Evolutionary conservation across 2,888 invertebrate genomes (phyloP).

Genomic region (Gasteruption jaculator): DNA sequence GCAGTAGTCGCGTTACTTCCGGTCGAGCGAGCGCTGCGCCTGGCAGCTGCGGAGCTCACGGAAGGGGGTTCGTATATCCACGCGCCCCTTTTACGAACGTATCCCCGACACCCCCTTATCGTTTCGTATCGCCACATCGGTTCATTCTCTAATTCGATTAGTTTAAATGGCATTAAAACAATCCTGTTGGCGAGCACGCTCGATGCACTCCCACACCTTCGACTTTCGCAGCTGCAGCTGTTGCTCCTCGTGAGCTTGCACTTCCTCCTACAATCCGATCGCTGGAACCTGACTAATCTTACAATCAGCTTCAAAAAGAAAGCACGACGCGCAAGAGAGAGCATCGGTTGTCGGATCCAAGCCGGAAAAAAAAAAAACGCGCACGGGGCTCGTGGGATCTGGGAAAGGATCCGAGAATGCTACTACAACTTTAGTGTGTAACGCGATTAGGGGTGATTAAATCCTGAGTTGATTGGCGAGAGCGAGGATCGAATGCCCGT

Average conservation of each 20-base stretch:
- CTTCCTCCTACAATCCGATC: too few relatives aligned
- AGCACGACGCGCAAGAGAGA: too few relatives aligned
- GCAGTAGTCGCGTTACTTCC: constrained; percentile 52
- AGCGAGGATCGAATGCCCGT: too few relatives aligned
- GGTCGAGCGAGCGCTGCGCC: constrained; percentile 49
- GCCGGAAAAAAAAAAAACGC: too few relatives aligned
- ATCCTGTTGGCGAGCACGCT: constrained; percentile 54
- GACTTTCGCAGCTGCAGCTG: constrained; percentile 19
- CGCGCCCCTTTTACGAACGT: constrained; percentile 42
- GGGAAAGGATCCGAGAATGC: too few relatives aligned
- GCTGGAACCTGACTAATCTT: too few relatives aligned
- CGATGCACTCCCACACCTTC: constrained; percentile 19
- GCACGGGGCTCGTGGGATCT: too few relatives aligned
- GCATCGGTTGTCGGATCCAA: too few relatives aligned
- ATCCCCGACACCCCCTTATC: constrained; percentile 33
- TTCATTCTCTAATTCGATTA: constrained; percentile 57
- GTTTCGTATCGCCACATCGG: constrained; percentile 45
- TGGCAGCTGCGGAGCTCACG: constrained; percentile 51
- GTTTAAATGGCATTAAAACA: constrained; percentile 61
- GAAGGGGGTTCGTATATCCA: constrained; percentile 38
- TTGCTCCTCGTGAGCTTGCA: constrained; percentile 17
- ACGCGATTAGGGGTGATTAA: too few relatives aligned
- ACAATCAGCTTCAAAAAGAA: too few relatives aligned
- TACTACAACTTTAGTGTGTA: too few relatives aligned
- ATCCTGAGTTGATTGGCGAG: too few relatives aligned